Evolutionary conservation across 2,888 invertebrate genomes (phyloP), one percentile per base, ranked within the genome.

Genomic region (Spicauda simplicius): DNA sequence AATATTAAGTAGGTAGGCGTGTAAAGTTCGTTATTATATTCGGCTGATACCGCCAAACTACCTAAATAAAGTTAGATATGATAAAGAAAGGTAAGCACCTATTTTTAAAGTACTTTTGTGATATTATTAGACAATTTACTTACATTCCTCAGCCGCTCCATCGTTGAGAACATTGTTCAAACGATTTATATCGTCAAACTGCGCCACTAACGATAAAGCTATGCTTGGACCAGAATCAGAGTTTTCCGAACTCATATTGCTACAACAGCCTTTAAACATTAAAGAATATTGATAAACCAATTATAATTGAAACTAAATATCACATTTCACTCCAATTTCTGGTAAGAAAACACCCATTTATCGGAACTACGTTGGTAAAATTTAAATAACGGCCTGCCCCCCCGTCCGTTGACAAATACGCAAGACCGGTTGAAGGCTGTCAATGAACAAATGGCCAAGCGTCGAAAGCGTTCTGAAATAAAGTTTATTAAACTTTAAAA

Each of bases 171-270:
- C 94, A 75, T 93, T 94, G 72, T 95, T 94, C 77, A 95, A 94
- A 72, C 96, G 94, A 80, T 96, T 95, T 74, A 96, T 89, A 86
- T 96, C 96, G 82, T 96, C 96, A 82, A 95, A 96, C 77, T 95
- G 95, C 18, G 96, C 96, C 71, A 96, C 91, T 68, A 95, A 85
- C 2, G 96, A 96, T 62, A 96, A 87, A 66, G 87, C 79, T 45
- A 90, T 80, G 73, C 83, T 81, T 60, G 83, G 76, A 12, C 88
- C 86, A n/a, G 81, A 81, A 78, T 91, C 91, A 0, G 90, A 90
- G 76, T 84, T 88, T 73, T 87, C 90, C 52, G 91, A 77, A 86
- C 87, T 90, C 93, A 93, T 93, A 74, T 81, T 87, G 64, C 45
- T 52, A 56, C 66, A 67, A 61, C 66, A 57, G 52, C 58, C 55